Evolutionary conservation across 64 coral and sea anemone species (phyloP).

Genomic region (Anthopleura sola): DNA sequence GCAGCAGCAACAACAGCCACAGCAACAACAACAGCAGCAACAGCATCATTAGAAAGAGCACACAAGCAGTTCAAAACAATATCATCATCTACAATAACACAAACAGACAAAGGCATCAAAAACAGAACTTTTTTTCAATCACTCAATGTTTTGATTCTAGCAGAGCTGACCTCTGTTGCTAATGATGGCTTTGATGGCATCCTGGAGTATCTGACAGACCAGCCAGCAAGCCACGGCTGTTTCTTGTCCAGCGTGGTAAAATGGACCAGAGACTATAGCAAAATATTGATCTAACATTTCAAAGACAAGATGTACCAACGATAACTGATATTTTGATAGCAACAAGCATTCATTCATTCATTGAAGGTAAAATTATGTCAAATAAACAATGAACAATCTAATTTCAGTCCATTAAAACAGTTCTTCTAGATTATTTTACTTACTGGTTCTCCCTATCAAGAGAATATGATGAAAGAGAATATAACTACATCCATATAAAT

Average conservation of each 20-base stretch:
- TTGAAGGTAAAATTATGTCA: not conserved
- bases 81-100: not conserved
- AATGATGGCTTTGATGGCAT: not conserved
- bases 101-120: not conserved
- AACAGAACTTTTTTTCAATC: not conserved
- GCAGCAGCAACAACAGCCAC: no score
- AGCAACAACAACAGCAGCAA: not conserved
- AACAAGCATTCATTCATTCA: not conserved
- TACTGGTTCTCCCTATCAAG: no score
- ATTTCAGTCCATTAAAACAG: not conserved
- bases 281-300: conserved; percentile 7
- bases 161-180: not conserved
- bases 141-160: not conserved
- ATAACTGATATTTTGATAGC: conserved; percentile 5
- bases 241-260: not conserved
- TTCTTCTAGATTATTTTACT: not conserved
- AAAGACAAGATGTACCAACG: conserved; percentile 3
- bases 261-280: not conserved
- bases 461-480: no score
- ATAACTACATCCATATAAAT: no score
- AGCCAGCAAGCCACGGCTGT: not conserved
- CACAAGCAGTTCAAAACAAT: not conserved
- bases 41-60: not conserved
- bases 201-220: not conserved
- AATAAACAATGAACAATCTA: not conserved